These are phyloP conservation scores for Caenorhabditis japonica DNA, from an alignment of 2,888 invertebrate genomes.

Conservation along the genomic window DNA sequence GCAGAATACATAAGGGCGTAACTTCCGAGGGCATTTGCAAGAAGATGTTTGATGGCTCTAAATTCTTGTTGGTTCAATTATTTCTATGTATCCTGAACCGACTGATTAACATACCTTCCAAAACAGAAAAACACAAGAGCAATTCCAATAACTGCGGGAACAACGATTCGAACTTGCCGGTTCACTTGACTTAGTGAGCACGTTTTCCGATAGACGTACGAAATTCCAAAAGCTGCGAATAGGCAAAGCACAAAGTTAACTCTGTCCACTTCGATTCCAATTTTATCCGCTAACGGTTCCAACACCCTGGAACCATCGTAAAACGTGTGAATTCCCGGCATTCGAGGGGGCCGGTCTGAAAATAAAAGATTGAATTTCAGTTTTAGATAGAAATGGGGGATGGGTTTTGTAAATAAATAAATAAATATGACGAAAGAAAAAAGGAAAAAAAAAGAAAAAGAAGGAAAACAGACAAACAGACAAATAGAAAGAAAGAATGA, in stretches of 20 bases:
- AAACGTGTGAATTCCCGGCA: constrained; percentile 75
- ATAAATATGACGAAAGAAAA: too few relatives aligned
- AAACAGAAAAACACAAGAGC: constrained; percentile 73
- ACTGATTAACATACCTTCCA: constrained; percentile 69
- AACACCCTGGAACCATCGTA: constrained; percentile 72
- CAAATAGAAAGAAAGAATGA: neutral
- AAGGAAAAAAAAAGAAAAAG: neutral
- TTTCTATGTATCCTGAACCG: too few relatives aligned
- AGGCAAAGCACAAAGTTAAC: constrained; percentile 72
- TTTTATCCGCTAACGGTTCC: constrained; percentile 64
- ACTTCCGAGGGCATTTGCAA: constrained; percentile 66
- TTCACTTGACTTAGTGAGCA: constrained; percentile 57
- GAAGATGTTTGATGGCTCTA: constrained; percentile 74
- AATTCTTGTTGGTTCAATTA: too few relatives aligned
- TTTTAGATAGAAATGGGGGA: neutral
- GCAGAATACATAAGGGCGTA: constrained; percentile 71
- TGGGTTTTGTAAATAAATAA: neutral
- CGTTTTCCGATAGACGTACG: constrained; percentile 59
- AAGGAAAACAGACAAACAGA: constrained; percentile 1
- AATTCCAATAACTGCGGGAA: constrained; percentile 69
- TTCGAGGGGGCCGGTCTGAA: constrained; percentile 24
- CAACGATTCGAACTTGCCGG: constrained; percentile 52
- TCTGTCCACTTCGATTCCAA: constrained; percentile 71
- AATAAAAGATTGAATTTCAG: neutral
- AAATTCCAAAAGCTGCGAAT: constrained; percentile 62